Base-by-base conservation (phyloP, 2,113 vertebrate species). In the Stictonetta naevosa region DNA sequence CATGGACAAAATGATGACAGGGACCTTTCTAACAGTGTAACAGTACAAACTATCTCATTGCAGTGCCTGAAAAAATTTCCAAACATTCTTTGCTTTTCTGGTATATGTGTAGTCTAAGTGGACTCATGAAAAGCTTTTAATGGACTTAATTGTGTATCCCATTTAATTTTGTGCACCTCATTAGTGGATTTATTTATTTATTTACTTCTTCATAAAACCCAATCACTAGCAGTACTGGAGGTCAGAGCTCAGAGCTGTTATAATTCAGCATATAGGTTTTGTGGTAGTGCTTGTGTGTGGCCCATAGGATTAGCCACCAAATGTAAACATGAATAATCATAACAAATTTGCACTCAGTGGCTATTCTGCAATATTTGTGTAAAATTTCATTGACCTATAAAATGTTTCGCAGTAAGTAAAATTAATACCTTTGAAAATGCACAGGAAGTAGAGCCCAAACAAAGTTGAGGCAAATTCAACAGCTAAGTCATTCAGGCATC, bases 321-420 rank as follows among this genome's bases (percentile, higher is more conserved):
- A 80, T 33, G 68, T 77, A 94, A 96, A 94, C 72, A 92, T 5
- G 11, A 85, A 79, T 86, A 90, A 90, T 83, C 85, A 88, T 86
- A 93, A 88, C 64, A 90, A 74, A 86, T 83, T 92, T 91, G 87
- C 82, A 63, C n/a, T 90, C 90, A 83, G 88, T 88, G 75, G 72
- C 52, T 95, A 80, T 83, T 96, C 74, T 94, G 87, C 38, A 88
- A 74, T 93, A 96, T 95, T 93, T 96, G 63, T 88, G 46, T 88
- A 93, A 92, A 91, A 91, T 92, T 96, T 95, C 68, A 93, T 86
- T 96, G 85, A 80, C 83, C 85, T 87, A 89, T 93, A 93, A 92
- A 93, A 84, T 72, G 53, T 72, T 94, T 92, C 72, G 74, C 56
- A 71, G 92, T 67, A 77, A 82, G 71, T 83, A 91, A 94, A 92